Percentiles rank a stretch among this genome's conserved stretches.
These are phyloP conservation scores for Napeogenes inachia DNA, from an alignment of 2,888 invertebrate species.

Conservation along the genomic window DNA sequence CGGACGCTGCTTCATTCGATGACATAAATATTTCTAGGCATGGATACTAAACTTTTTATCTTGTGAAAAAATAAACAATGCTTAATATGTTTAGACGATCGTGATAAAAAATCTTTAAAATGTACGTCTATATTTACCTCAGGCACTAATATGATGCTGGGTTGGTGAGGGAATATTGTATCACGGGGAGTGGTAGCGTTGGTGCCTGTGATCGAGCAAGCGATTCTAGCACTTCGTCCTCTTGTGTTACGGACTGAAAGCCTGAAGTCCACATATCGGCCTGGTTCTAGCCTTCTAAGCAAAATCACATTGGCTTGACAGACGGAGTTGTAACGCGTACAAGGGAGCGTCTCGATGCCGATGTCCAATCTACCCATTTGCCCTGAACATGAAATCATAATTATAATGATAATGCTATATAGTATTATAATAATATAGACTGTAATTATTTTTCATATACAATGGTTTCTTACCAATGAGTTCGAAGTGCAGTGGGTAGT, in stretches of 20 bases:
- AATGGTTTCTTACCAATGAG: slow-evolving; percentile 78
- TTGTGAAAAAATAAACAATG: neutral
- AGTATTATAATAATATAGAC: neutral
- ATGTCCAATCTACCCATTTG: slow-evolving; percentile 86
- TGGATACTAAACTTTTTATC: slow-evolving; percentile 23
- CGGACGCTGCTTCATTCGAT: slow-evolving; percentile 51
- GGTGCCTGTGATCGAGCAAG: slow-evolving; percentile 89
- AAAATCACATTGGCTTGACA: slow-evolving; percentile 93
- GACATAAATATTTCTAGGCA: slow-evolving; percentile 29
- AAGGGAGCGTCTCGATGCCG: slow-evolving; percentile 87
- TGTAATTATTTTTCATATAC: too few species aligned
- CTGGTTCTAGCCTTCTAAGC: slow-evolving; percentile 84
- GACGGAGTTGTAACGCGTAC: slow-evolving; percentile 90
- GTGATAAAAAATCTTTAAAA: neutral
- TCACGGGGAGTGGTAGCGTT: slow-evolving; percentile 90
- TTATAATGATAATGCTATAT: neutral
- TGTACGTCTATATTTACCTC: slow-evolving; percentile 74
- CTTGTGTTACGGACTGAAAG: slow-evolving; percentile 85
- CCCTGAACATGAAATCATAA: slow-evolving; percentile 47
- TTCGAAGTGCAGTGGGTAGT: slow-evolving; percentile 90
- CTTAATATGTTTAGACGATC: slow-evolving; percentile 2
- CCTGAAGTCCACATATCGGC: slow-evolving; percentile 90
- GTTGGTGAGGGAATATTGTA: slow-evolving; percentile 89
- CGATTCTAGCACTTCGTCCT: slow-evolving; percentile 84
- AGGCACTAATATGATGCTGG: slow-evolving; percentile 84